Conservation (phyloP, 2,888 invertebrate genomes). For the Xestia rhomboidea region DNA sequence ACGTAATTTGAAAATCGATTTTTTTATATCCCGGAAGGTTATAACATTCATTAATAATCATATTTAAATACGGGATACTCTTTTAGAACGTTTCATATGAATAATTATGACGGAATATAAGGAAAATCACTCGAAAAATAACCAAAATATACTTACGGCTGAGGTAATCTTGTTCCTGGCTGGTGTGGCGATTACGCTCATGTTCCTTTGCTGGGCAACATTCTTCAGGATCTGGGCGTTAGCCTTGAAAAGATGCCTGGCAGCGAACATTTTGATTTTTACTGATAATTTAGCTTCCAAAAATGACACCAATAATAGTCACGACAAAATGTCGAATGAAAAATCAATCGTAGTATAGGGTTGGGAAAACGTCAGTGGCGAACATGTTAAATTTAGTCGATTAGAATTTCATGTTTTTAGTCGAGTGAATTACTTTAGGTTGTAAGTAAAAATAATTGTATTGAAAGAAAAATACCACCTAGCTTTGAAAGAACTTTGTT, state of each 20-base stretch:
- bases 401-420: not conserved
- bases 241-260: slow-evolving; percentile 79
- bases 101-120: not conserved
- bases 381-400: slow-evolving; percentile 28
- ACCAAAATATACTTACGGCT: slow-evolving; percentile 76
- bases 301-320: slow-evolving; percentile 54
- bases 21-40: not conserved
- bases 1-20: slow-evolving; percentile 67
- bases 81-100: not conserved
- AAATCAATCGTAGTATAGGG: slow-evolving; percentile 56
- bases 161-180: slow-evolving; percentile 80
- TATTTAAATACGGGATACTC: not conserved
- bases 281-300: slow-evolving; percentile 43
- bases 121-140: not conserved
- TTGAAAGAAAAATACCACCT: too few relatives aligned
- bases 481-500: not conserved
- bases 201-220: slow-evolving; percentile 82
- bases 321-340: slow-evolving; percentile 32
- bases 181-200: slow-evolving; percentile 81
- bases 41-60: not conserved
- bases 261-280: slow-evolving; percentile 80
- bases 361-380: slow-evolving; percentile 1
- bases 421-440: not conserved
- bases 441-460: not conserved
- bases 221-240: slow-evolving; percentile 79